Base-by-base conservation (phyloP, 2,113 vertebrate genomes). In the Phalacrocorax aristotelis region DNA sequence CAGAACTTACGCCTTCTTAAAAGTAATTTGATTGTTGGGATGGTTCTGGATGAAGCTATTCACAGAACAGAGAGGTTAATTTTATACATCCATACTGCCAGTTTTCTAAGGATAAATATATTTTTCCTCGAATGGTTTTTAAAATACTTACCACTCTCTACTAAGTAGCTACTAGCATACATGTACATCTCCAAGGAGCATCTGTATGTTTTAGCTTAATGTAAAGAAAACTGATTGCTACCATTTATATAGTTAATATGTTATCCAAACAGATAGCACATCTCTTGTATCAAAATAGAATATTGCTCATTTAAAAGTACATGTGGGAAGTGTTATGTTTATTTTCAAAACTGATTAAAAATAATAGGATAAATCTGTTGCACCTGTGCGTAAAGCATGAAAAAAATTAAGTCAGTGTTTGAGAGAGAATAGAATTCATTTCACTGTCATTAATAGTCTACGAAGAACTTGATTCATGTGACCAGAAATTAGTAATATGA, bases 311-410 rank as follows among this genome's bases (percentile, higher is more conserved):
- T 90, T 65, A 55, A 93, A 97, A 85, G 79, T 51, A 15, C 23
- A 85, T 36, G 75, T 90, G 52, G 81, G 82, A 93, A 65, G 66
- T 69, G 62, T 54, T 89, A 61, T 60, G 57, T 82, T 96, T 90
- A 44, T 93, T 95, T 96, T 94, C 44, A 70, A 94, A 94, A 72
- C 23, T 27, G 44, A 87, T 90, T 85, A 91, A 94, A 95, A 96
- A 76, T 76, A 96, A 84, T 60, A 72, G 38, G 61, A 89, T 71
- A 87, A 32, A 92, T 84, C 79, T 89, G 62, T 52, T 81, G 58
- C 52, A 91, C 71, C 81, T 94, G 54, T 70, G 57, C 93, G 54
- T 65, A 76, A 87, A 61, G 44, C 81, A 78, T 9, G 6, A 70
- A 68, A 80, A 80, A 74, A 74, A 80, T 21, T 30, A 77, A 62